Evolutionary conservation across 2,797 vertebrate species (phyloP), one percentile per base, ranked within the genome.

Genomic region (Pangasius mekongensis): DNA sequence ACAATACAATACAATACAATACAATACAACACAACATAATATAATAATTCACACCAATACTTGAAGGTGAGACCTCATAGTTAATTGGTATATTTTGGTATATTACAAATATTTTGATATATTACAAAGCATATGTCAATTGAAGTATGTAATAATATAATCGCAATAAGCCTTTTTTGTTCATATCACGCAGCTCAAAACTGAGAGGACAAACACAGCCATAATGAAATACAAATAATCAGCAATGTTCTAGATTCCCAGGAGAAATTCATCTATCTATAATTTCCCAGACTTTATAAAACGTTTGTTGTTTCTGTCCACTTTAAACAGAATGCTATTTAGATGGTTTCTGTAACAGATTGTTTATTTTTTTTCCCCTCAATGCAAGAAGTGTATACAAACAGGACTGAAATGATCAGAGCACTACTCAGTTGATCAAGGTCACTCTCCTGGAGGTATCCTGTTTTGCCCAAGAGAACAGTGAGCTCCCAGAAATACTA

Each of bases 371-470:
- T 11, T 3, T 67, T 16, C 33, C 4, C 8, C 47, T 47, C 47
- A 80, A 20, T 33, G 16, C 52, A 30, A 56, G 49, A 56, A 3
- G 8, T 54, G 27, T 54, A 20, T 80, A 3, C n/a, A 56, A 10
- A 33, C 27, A 22, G 30, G 30, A 58, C 52, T 58, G 27, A 56
- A 80, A 56, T 58, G 7, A 52, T 30, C 24, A n/a, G 14, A 78
- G 14, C 16, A 30, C 49, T 33, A 14, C n/a, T 81, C 30, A 33
- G 0, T 20, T 56, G 58, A 22, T 80, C 13, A 54, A 56, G 92
- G 97, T 98, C 93, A 98, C 98, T 20, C 98, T 98, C 93, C 92
- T 98, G 82, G 97, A 98, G 90, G 97, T 97, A 0, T 98, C 97
- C 0, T 97, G 97, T 83, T 98, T 98, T 27, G 97, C 97, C 84